Evolutionary conservation across 2,888 invertebrate genomes (phyloP).

Genomic region (Mantis religiosa): DNA sequence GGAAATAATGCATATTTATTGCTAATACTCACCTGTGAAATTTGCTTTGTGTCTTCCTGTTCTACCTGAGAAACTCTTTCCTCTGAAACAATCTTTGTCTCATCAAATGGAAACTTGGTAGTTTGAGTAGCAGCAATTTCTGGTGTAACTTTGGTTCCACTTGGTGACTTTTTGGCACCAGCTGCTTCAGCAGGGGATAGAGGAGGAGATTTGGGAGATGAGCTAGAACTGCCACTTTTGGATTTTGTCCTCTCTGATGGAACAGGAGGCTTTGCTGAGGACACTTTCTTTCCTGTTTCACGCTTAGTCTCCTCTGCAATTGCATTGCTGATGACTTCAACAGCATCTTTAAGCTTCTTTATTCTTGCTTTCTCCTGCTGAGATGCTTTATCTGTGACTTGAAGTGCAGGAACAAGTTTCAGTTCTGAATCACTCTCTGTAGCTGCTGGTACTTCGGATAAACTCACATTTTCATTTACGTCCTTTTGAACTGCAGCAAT

Average conservation of each 20-base stretch:
- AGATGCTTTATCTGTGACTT: slow-evolving; percentile 9
- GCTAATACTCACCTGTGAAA: background rate
- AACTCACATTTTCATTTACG: slow-evolving; percentile 41
- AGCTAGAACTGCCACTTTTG: background rate
- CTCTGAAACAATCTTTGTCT: background rate
- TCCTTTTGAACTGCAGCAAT: slow-evolving; percentile 39
- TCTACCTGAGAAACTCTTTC: background rate
- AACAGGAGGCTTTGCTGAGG: slow-evolving; percentile 21
- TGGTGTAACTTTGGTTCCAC: slow-evolving; percentile 37
- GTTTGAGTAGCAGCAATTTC: slow-evolving; percentile 43
- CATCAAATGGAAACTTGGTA: background rate
- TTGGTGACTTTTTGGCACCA: slow-evolving; percentile 17
- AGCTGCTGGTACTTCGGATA: slow-evolving; percentile 40
- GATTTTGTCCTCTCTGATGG: slow-evolving; percentile 10
- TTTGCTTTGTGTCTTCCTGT: background rate
- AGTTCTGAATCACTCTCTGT: slow-evolving; percentile 18
- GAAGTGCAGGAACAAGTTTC: slow-evolving; percentile 20
- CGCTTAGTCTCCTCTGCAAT: slow-evolving; percentile 42
- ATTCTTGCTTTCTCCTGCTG: slow-evolving; percentile 36
- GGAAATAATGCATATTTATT: background rate
- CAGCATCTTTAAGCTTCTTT: slow-evolving; percentile 61
- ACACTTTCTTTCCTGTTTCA: slow-evolving; percentile 3
- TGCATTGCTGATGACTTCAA: slow-evolving; percentile 68
- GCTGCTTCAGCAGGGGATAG: slow-evolving; percentile 10
- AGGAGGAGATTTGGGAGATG: slow-evolving; percentile 20